Conservation (phyloP, 1,140 invertebrate genomes). For the Platorchestia sp. region DNA sequence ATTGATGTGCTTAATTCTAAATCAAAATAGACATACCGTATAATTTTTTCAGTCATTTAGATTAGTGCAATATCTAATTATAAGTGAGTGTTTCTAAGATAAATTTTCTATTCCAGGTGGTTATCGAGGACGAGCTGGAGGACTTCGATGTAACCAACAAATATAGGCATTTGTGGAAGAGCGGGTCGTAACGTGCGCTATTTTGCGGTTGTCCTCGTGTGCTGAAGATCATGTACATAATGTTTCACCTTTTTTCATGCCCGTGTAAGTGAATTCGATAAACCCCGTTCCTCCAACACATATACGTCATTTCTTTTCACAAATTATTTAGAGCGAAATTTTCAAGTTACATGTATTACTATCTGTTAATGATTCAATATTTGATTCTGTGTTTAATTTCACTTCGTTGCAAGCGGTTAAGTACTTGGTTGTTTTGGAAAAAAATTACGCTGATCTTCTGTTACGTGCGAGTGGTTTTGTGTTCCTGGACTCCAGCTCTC, state of each 20-base stretch:
- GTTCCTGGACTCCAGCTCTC: neutral
- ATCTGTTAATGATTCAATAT: neutral
- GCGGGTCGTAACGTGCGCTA: neutral
- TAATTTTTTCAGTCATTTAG: no score
- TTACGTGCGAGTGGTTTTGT: neutral
- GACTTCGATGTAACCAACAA: neutral
- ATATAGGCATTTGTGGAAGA: neutral
- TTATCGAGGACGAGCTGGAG: neutral
- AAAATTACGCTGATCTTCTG: no score
- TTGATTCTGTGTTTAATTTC: neutral
- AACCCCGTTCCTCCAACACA: no score
- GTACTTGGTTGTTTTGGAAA: neutral
- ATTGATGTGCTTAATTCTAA: no score
- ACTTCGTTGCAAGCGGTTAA: neutral
- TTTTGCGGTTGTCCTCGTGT: neutral
- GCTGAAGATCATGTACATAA: neutral
- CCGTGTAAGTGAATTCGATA: no score
- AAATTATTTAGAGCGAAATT: neutral
- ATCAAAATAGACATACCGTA: no score
- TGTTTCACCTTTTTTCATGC: neutral
- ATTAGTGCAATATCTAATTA: no score
- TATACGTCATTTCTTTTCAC: no score
- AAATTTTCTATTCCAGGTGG: neutral
- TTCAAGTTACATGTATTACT: neutral
- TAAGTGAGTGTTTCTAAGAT: no score